Evolutionary conservation across 1,140 invertebrate species (phyloP), one percentile per base, ranked within the genome.

Genomic region (Cecropterus lyciades): DNA sequence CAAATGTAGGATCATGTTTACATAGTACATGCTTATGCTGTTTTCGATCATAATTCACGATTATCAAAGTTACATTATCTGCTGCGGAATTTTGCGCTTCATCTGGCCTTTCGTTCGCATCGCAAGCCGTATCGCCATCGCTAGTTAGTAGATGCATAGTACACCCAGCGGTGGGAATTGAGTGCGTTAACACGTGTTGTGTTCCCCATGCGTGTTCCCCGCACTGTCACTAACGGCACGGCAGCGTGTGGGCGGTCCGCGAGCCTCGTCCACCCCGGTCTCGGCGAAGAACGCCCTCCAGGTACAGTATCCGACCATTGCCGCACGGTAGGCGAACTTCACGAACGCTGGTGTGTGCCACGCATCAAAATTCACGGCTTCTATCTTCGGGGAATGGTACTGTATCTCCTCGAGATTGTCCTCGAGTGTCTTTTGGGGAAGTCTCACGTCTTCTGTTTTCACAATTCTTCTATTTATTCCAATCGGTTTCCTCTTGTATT

Each of bases 231-330:
- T 90, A 90, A 91, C 85, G 87, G 72, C 87, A 82, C 73, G 81
- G 75, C 87, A 92, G 91, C 81, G 91, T 60, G 75, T 86, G 66
- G 88, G 87, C 64, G 86, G 85, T 79, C 89, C 91, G 51, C 81
- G 92, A 70, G 92, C 89, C 62, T 84, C 91, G 20, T 92, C 92
- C 72, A 93, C 92, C 62, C 92, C 92, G 40, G 90, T 92, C 70
- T 91, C 88, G 62, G 91, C 91, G 72, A 93, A 92, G 86, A 91
- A 92, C 80, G 89, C 92, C 53, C 82, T 93, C 64, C 92, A 93
- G 92, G 92, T 93, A 93, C 85, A 78, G 80, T 92, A 89, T 75
- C 75, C 86, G 59, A 89, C 86, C 59, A 89, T 92, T 69, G 87
- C 84, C 59, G 89, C 89, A 70, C 85, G 89, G 80, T 92, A 89